phyloP scores from a whole-genome alignment of 92 coral and sea anemone species.

The Zoanthus sociatus region DNA sequence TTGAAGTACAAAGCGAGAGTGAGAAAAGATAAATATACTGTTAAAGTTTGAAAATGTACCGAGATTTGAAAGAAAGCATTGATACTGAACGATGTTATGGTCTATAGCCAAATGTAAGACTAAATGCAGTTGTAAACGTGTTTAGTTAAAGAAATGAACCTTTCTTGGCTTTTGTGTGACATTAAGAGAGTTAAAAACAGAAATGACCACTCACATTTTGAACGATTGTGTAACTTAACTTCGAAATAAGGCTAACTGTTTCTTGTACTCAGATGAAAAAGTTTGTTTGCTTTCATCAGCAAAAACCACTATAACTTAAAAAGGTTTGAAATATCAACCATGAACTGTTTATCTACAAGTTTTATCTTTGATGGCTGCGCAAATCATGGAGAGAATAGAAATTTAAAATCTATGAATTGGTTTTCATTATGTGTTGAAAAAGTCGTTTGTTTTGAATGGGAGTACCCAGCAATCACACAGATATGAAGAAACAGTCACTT shows the following conservation, averaged over 20 bases:
- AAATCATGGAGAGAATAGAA: slow-evolving; percentile 33
- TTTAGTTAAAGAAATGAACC: background rate
- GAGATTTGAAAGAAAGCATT: background rate
- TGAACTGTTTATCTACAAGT: slow-evolving; percentile 10
- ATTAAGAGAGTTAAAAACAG: background rate
- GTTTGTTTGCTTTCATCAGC: slow-evolving; percentile 23
- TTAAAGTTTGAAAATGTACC: background rate
- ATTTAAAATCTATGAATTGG: slow-evolving; percentile 17
- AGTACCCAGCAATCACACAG: slow-evolving; percentile 25
- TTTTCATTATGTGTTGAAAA: slow-evolving; percentile 20
- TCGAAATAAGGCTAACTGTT: background rate
- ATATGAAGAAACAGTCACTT: slow-evolving; percentile 36
- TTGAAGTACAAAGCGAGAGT: too few species aligned
- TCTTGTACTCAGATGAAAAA: background rate
- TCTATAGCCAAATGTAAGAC: too few species aligned
- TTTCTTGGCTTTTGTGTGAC: background rate
- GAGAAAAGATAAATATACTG: background rate
- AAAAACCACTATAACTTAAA: background rate
- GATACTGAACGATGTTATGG: background rate
- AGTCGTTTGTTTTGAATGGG: slow-evolving; percentile 22
- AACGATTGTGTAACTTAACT: background rate
- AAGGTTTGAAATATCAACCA: slow-evolving; percentile 2
- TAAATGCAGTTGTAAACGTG: background rate
- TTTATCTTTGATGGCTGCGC: slow-evolving; percentile 50
- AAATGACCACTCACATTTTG: slow-evolving; percentile 15